Conservation (phyloP, 2,888 invertebrate species). For the Odontothrips loti region DNA sequence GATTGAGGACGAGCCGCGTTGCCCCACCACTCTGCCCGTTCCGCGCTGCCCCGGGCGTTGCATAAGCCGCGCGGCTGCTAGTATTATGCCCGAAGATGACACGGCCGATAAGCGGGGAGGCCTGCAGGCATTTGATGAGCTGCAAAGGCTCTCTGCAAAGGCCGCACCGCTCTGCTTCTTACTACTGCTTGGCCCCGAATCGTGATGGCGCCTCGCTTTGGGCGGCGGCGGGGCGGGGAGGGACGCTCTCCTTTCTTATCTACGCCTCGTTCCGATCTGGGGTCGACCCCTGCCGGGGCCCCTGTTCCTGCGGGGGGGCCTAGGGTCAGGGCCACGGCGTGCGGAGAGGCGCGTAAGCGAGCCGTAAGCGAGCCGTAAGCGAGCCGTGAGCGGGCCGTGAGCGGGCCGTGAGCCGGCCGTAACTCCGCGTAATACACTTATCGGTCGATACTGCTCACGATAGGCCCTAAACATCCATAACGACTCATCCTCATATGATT, state of each 20-base stretch:
- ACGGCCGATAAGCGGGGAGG: not conserved
- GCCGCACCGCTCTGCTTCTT: not conserved
- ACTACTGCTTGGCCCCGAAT: not conserved
- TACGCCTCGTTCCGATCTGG: not conserved
- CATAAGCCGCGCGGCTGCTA: not conserved
- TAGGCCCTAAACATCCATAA: no score
- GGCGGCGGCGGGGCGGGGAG: no score
- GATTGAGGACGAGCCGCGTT: no score
- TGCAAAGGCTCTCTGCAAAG: no score
- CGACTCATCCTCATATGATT: no score
- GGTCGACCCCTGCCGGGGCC: not conserved
- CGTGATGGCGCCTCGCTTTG: conserved; percentile 6
- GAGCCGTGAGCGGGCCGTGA: not conserved
- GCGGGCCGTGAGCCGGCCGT: no score
- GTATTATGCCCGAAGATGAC: conserved; percentile 1
- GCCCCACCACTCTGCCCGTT: not conserved
- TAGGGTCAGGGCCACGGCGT: conserved; percentile 1
- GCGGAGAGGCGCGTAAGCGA: not conserved
- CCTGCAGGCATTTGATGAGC: not conserved
- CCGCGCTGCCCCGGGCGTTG: not conserved
- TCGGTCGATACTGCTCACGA: no score
- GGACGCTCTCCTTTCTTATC: not conserved
- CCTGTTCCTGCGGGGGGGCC: not conserved
- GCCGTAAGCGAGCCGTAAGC: not conserved
- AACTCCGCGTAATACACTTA: no score